A percentile compares a stretch with the other conserved stretches of the same genome.
Evolutionary conservation across 2,888 invertebrate genomes (phyloP).

Genomic region (Eurytoma adleriae): DNA sequence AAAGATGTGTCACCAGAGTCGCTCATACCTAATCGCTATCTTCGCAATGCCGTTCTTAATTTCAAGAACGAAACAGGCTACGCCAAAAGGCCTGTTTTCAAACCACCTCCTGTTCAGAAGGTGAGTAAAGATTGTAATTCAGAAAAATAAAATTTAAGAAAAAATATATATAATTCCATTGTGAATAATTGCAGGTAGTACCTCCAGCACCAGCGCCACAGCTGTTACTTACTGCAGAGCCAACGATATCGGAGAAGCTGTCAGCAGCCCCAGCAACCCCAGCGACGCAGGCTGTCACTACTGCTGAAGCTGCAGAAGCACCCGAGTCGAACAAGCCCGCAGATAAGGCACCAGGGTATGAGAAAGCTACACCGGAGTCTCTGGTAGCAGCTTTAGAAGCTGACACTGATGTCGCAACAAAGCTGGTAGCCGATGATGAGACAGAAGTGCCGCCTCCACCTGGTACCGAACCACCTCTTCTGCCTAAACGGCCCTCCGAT

Average conservation of each 20-base stretch:
- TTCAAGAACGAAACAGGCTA: slow-evolving; percentile 96
- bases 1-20: slow-evolving; percentile 95
- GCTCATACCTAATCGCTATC: slow-evolving; percentile 93
- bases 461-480: slow-evolving; percentile 72
- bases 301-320: slow-evolving; percentile 31
- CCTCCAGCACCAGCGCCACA: too few species aligned
- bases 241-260: slow-evolving; percentile 45
- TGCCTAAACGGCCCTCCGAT: slow-evolving; percentile 69
- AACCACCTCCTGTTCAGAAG: slow-evolving; percentile 53
- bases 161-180: too few species aligned
- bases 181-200: too few species aligned
- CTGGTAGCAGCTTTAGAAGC: slow-evolving; percentile 64
- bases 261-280: slow-evolving; percentile 23
- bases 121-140: background rate
- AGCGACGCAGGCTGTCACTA: slow-evolving; percentile 16
- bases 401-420: slow-evolving; percentile 65
- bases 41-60: slow-evolving; percentile 91
- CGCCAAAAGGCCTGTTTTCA: slow-evolving; percentile 78
- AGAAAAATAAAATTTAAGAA: background rate
- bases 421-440: slow-evolving; percentile 67
- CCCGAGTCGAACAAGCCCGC: slow-evolving; percentile 48
- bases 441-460: slow-evolving; percentile 73
- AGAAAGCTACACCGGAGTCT: slow-evolving; percentile 47
- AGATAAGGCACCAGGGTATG: slow-evolving; percentile 42
- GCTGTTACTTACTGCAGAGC: background rate